These are phyloP conservation scores for Operophtera brumata DNA, from an alignment of 2,888 invertebrate genomes.

Conservation along the genomic window DNA sequence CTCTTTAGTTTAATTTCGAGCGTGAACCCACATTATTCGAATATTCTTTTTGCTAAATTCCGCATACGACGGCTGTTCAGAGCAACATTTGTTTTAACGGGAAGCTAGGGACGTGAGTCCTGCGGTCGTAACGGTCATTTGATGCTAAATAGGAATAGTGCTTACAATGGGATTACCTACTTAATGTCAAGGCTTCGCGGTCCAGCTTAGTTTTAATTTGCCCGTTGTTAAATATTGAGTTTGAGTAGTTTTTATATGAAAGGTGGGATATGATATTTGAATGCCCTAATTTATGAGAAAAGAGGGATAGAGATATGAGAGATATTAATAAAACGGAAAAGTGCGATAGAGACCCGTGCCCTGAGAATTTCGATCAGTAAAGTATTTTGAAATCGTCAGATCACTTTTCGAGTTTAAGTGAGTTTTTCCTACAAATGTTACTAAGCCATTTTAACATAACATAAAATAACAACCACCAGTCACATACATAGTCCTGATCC, in stretches of 20 bases:
- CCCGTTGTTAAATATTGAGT: conserved; percentile 29
- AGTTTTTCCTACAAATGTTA: too few relatives aligned
- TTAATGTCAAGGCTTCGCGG: conserved; percentile 43
- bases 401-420: too few relatives aligned
- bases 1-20: conserved; percentile 11
- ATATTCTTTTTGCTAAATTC: conserved; percentile 27
- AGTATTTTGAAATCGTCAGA: too few relatives aligned
- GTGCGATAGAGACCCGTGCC: too few relatives aligned
- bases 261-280: neutral
- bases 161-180: conserved; percentile 62
- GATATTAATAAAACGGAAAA: too few relatives aligned
- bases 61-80: conserved; percentile 23
- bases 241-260: neutral
- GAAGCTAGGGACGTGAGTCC: conserved; percentile 38
- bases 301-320: too few relatives aligned
- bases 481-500: too few relatives aligned
- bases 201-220: conserved; percentile 43
- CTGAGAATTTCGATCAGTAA: too few relatives aligned
- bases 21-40: conserved; percentile 19
- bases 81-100: conserved; percentile 30
- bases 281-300: too few relatives aligned
- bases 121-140: conserved; percentile 55
- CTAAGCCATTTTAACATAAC: too few relatives aligned
- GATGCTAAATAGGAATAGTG: conserved; percentile 63
- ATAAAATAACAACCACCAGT: too few relatives aligned